Evolutionary conservation across 64 coral and sea anemone species (phyloP), one percentile per base, ranked within the genome.

Genomic region (Exaiptasia diaphana): DNA sequence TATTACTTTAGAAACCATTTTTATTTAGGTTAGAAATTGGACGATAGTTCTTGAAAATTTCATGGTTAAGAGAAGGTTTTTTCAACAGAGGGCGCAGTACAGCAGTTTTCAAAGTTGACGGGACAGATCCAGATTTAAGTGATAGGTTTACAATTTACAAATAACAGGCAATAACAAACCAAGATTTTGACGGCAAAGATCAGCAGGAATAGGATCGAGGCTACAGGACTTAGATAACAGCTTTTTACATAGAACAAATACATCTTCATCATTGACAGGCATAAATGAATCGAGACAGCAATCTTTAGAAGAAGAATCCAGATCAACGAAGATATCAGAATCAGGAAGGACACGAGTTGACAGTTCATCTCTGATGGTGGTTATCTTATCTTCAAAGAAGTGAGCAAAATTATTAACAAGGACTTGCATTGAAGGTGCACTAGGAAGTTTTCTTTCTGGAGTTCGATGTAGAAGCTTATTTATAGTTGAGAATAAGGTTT

Each of bases 41-140:
- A 52, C 42, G 72, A 75, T n/a, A n/a, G n/a, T n/a, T n/a, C n/a
- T n/a, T n/a, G n/a, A n/a, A n/a, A n/a, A 50, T 6, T 73, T 73
- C 70, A 52, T 75, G 46, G 28, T 75, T 50, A 18, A 75, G 72
- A 52, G 72, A 75, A 46, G 72, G 43, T 50, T 75, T 75, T 50
- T 53, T 53, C 26, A 75, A 46, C 31, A 75, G 43, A 26, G 23
- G 23, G 3, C 31, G 34, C 44, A 75, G 28, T n/a, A 75, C 72
- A 52, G 46, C 44, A 50, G n/a, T n/a, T n/a, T n/a, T n/a, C n/a
- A 50, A 45, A 33, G 72, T 50, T 31, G 42, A 75, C n/a, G 72
- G 72, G 20, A 75, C 24, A 53, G 34, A 7, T 17, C 72, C 72
- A 75, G 43, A 45, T 75, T 27, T 27, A 31, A 75, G 72, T 32